Conservation (phyloP, 2,113 vertebrate species). For the Phoxinus phoxinus region DNA sequence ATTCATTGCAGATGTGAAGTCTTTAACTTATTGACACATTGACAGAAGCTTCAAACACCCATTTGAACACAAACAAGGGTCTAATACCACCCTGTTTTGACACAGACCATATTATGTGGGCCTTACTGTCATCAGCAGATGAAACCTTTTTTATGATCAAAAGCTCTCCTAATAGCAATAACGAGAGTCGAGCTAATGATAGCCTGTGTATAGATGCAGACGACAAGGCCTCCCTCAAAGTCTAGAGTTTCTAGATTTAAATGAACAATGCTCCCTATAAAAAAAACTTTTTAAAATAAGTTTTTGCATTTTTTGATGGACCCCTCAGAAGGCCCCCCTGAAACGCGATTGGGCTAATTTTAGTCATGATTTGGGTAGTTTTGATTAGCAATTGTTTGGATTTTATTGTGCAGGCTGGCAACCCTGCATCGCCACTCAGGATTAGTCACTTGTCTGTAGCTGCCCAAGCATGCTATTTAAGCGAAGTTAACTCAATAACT, state of each 20-base stretch:
- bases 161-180: slow-evolving; percentile 3
- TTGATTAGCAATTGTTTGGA: no score
- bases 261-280: background rate
- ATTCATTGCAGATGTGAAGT: background rate
- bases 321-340: no score
- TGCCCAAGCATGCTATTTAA: no score
- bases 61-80: background rate
- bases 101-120: background rate
- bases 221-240: background rate
- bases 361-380: no score
- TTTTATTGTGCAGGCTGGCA: no score
- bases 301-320: no score
- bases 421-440: no score
- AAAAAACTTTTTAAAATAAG: background rate
- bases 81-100: background rate
- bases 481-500: no score
- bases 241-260: background rate
- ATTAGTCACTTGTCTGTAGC: no score
- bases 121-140: background rate
- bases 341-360: no score
- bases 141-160: background rate
- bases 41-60: slow-evolving; percentile 17
- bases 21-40: slow-evolving; percentile 20
- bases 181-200: slow-evolving; percentile 6
- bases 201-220: background rate